These are phyloP conservation scores for Psilopsiagon aymara DNA, from an alignment of 2,113 vertebrate species.

Conservation along the genomic window DNA sequence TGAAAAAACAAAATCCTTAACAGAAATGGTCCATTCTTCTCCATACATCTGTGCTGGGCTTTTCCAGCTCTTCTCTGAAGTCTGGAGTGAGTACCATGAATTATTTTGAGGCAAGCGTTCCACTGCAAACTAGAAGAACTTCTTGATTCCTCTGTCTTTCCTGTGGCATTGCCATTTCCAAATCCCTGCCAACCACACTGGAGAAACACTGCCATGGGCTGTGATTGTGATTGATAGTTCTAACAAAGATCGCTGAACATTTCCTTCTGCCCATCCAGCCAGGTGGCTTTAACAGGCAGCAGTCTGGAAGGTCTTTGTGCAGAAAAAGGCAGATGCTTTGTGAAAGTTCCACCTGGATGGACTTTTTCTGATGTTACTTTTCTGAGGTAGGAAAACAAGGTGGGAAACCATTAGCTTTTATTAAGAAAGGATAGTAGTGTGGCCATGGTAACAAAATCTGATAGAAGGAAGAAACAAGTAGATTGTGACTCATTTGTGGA, in stretches of 20 bases:
- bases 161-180: background rate
- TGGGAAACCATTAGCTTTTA: background rate
- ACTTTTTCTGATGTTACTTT: background rate
- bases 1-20: background rate
- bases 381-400: background rate
- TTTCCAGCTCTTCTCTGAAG: background rate
- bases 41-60: background rate
- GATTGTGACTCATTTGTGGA: background rate
- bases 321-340: background rate
- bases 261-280: background rate
- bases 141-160: background rate
- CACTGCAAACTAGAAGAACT: background rate
- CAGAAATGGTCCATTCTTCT: background rate
- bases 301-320: background rate
- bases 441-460: background rate
- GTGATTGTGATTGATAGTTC: background rate
- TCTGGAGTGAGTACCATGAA: background rate
- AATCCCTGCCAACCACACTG: background rate
- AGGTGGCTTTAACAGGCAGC: background rate
- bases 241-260: background rate
- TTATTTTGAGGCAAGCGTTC: background rate
- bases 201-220: background rate
- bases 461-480: background rate
- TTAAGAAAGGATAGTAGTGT: background rate
- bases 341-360: background rate